Base-by-base conservation (phyloP, 2,888 invertebrate species). In the Miltochrista miniata region DNA sequence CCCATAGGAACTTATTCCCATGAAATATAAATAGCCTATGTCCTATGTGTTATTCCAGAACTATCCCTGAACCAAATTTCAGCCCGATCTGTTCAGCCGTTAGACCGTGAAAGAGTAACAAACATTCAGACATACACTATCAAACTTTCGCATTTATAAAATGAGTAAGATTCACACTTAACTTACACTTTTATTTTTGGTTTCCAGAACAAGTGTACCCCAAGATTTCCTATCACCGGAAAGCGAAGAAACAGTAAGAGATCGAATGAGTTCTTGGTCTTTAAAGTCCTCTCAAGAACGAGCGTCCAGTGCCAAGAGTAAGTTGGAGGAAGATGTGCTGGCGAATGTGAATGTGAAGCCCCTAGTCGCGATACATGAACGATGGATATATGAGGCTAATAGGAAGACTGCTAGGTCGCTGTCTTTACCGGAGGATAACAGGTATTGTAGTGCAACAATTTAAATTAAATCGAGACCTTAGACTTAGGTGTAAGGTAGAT, bases 311-410 rank as follows among this genome's bases (percentile, higher is more conserved):
- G 35, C 54, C 29, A 81, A 73, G 45, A 61, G 53, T 34, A 78
- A 68, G 45, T 54, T 77, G 2, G 86, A 83, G 29, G 87, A 87
- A 1, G 89, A 88, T 0, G 71, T 79, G 0, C 64, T 90, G 0
- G 80, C 88, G 0, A 78, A 66, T 0, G 81, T 92, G 2, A 87
- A 82, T 47, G 90, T 92, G 15, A 88, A 87, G 50, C 92, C 92
- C 0, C 61, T 92, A 30, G 92, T 92, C 0, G 92, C 91, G 0
- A 90, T 90, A 49, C 92, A 92, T 62, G 92, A 92, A 69, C 72
- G 74, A 37, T 91, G 91, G 92, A 92, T 92, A 45, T 81, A 85
- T 53, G 92, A 92, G 64, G 90, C 90, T 1, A 89, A 85, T 33
- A 79, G 79, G 59, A 90, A 88, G 59, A 79, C 81, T 0, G 76